A percentile compares a stretch with the other conserved stretches of the same genome.
These are phyloP conservation scores for Acanthopleura granulata DNA, from an alignment of 2,888 invertebrate species.

Conservation along the genomic window DNA sequence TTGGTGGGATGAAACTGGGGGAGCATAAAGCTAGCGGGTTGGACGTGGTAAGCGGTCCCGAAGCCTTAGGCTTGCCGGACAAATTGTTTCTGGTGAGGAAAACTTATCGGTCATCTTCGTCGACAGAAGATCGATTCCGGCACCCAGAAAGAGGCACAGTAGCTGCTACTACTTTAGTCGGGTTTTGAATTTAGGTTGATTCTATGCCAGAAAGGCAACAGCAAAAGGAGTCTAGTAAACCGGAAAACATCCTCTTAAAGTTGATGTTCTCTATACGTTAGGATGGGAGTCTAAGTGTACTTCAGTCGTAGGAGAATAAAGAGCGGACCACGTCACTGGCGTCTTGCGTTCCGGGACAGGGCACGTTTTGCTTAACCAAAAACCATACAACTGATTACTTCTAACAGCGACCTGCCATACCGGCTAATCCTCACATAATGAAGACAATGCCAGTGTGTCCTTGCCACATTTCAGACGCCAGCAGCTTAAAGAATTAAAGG, in stretches of 20 bases:
- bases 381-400: conserved; percentile 3
- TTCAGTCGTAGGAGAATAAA: not conserved
- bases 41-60: not conserved
- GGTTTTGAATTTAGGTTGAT: conserved; percentile 3
- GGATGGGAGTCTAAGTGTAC: not conserved
- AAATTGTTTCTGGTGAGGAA: conserved; percentile 17
- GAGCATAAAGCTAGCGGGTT: not conserved
- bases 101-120: conserved; percentile 18
- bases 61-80: conserved; percentile 15
- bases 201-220: not conserved
- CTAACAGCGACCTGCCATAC: not conserved
- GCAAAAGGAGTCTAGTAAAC: not conserved
- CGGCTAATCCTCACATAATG: not conserved
- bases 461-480: conserved; percentile 9
- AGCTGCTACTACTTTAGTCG: not conserved
- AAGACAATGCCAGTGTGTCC: not conserved
- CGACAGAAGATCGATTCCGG: conserved; percentile 15
- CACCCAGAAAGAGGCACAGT: not conserved
- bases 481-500: not conserved
- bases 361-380: conserved; percentile 6
- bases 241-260: not conserved
- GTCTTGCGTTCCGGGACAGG: not conserved
- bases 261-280: not conserved
- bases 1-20: not conserved
- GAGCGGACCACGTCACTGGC: not conserved